Evolutionary conservation across 2,797 vertebrate species (phyloP).

Genomic region (Microctenopoma steveboyesi): DNA sequence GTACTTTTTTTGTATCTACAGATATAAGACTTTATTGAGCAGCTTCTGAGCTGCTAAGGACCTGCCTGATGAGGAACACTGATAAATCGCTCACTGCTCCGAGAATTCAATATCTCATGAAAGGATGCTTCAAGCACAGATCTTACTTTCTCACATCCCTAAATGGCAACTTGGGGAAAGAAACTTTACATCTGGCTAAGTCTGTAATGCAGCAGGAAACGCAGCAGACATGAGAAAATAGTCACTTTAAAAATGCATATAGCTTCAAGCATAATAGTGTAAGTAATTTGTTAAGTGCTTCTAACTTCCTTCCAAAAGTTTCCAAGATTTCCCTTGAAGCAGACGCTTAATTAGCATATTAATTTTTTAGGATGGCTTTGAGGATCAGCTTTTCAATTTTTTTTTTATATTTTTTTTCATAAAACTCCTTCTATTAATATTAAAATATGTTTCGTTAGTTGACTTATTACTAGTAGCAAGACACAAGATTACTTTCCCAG

Average conservation of each 20-base stretch:
- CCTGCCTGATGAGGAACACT: conserved; percentile 38
- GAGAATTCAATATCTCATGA: conserved; percentile 56
- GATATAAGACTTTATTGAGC: conserved; percentile 36
- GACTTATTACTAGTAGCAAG: neutral
- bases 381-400: conserved; percentile 67
- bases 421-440: conserved; percentile 56
- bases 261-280: conserved; percentile 75
- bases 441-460: conserved; percentile 49
- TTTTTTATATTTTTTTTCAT: conserved; percentile 5
- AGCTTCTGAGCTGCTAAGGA: conserved; percentile 37
- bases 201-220: conserved; percentile 49
- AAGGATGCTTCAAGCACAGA: conserved; percentile 46
- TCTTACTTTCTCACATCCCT: conserved; percentile 54
- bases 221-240: conserved; percentile 45
- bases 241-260: conserved; percentile 75
- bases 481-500: neutral
- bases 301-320: conserved; percentile 77
- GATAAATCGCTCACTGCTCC: conserved; percentile 60
- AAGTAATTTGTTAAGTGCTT: conserved; percentile 81
- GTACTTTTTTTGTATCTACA: conserved; percentile 33
- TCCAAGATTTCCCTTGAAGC: conserved; percentile 73
- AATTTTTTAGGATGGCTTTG: conserved; percentile 77
- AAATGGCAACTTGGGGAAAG: conserved; percentile 68
- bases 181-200: conserved; percentile 31
- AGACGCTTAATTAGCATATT: conserved; percentile 77